Conservation (phyloP, 2,888 invertebrate species). For the Sarcophaga variegata region DNA sequence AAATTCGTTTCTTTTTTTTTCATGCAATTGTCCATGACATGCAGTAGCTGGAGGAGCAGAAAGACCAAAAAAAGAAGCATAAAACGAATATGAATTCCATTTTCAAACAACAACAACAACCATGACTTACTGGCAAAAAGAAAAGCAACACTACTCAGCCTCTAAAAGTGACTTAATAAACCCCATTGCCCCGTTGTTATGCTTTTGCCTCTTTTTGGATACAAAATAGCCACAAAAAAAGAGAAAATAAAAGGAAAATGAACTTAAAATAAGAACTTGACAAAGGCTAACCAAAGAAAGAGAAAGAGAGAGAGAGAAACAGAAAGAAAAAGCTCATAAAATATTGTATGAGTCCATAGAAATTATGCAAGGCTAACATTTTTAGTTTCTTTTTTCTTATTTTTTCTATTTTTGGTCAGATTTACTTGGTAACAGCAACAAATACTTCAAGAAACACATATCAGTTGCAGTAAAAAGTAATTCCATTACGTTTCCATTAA, state of each 20-base stretch:
- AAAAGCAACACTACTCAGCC: slow-evolving; percentile 7
- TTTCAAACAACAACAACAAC: slow-evolving; percentile 26
- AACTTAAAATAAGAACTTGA: not conserved
- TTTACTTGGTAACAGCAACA: not conserved
- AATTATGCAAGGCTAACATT: slow-evolving; percentile 58
- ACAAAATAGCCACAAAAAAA: not conserved
- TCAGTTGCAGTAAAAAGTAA: too few relatives aligned
- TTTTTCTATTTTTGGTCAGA: not conserved
- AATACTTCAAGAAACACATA: not conserved
- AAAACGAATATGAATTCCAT: slow-evolving; percentile 51
- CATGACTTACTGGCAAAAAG: slow-evolving; percentile 47
- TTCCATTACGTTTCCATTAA: too few relatives aligned
- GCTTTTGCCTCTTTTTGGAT: not conserved
- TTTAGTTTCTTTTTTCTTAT: slow-evolving; percentile 19
- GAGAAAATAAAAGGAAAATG: not conserved
- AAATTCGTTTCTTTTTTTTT: slow-evolving; percentile 11
- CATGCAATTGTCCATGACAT: slow-evolving; percentile 56
- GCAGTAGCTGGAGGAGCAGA: not conserved
- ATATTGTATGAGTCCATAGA: not conserved
- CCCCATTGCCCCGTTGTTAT: slow-evolving; percentile 9
- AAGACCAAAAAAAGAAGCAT: too few relatives aligned
- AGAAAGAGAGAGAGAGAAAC: not conserved
- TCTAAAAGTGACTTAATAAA: slow-evolving; percentile 64
- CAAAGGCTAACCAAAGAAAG: not conserved
- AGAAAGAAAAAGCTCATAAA: not conserved